phyloP scores from a whole-genome alignment of 2,113 vertebrate species.

The Gadus chalcogrammus region DNA sequence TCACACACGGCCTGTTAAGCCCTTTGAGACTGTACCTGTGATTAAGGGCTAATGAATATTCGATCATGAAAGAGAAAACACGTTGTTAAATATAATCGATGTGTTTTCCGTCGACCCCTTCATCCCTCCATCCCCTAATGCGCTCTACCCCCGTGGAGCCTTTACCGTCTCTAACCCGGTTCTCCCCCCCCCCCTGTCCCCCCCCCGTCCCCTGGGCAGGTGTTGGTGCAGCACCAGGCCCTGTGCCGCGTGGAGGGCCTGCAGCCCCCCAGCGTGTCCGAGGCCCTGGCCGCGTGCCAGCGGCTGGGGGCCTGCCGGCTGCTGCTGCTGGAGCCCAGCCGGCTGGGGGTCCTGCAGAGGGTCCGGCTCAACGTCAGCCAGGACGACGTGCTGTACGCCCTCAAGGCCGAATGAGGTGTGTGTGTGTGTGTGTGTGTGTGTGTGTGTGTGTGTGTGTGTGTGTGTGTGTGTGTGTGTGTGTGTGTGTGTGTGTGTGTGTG shows the following conservation, averaged over 20 bases:
- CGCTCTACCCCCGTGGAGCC: too few relatives aligned
- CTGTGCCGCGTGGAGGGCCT: conserved; percentile 89
- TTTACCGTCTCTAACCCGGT: not conserved
- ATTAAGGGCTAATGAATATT: too few relatives aligned
- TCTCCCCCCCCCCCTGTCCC: not conserved
- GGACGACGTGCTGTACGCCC: conserved; percentile 84
- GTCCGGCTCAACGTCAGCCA: conserved; percentile 90
- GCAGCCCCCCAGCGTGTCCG: conserved; percentile 77
- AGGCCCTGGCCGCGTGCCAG: conserved; percentile 79
- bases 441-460: too few relatives aligned
- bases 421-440: not conserved
- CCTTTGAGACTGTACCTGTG: too few relatives aligned
- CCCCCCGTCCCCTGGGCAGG: conserved; percentile 49
- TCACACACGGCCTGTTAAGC: too few relatives aligned
- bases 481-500: too few relatives aligned
- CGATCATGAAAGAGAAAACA: too few relatives aligned
- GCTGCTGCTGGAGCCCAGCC: conserved; percentile 81
- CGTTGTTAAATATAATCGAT: too few relatives aligned
- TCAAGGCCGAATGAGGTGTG: conserved; percentile 76
- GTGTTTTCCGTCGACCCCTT: too few relatives aligned
- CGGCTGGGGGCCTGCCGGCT: conserved; percentile 84
- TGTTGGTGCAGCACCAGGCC: conserved; percentile 84
- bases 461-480: too few relatives aligned
- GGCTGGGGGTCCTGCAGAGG: conserved; percentile 78
- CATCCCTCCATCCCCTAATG: too few relatives aligned